phyloP scores from a whole-genome alignment of 2,888 invertebrate genomes.

The Eristalis intricaria region DNA sequence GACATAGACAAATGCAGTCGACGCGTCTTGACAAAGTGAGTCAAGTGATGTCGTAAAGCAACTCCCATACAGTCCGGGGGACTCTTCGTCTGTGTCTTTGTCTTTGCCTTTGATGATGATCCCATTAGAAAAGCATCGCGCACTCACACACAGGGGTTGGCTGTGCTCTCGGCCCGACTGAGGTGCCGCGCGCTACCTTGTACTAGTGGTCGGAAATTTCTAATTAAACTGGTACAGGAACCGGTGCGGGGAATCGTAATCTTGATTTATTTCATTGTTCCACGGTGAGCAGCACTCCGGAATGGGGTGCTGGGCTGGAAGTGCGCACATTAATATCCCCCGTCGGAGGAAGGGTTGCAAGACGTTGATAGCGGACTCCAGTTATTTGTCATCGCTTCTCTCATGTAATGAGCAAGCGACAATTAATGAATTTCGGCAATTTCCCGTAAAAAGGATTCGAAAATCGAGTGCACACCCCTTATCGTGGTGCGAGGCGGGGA shows the following conservation, averaged over 20 bases:
- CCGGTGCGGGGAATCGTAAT: conserved; percentile 74
- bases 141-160: conserved; percentile 14
- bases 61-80: neutral
- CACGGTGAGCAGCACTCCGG: conserved; percentile 16
- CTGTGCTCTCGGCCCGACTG: neutral
- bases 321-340: conserved; percentile 37
- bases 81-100: conserved; percentile 8
- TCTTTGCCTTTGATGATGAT: conserved; percentile 43
- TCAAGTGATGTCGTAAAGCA: conserved; percentile 37
- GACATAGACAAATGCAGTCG: conserved; percentile 70
- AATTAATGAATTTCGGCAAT: conserved; percentile 54
- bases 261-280: conserved; percentile 76
- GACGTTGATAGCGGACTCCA: conserved; percentile 52
- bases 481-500: neutral
- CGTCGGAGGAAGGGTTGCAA: conserved; percentile 32
- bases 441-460: conserved; percentile 28
- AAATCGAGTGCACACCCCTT: conserved; percentile 8
- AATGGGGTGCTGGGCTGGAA: conserved; percentile 6
- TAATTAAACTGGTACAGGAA: conserved; percentile 65
- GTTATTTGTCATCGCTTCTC: conserved; percentile 66
- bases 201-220: conserved; percentile 63
- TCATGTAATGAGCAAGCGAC: conserved; percentile 40
- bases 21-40: conserved; percentile 67
- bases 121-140: conserved; percentile 55
- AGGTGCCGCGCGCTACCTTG: conserved; percentile 17